Conservation (phyloP, 1,140 invertebrate genomes). For the Drosophila carrolli region DNA sequence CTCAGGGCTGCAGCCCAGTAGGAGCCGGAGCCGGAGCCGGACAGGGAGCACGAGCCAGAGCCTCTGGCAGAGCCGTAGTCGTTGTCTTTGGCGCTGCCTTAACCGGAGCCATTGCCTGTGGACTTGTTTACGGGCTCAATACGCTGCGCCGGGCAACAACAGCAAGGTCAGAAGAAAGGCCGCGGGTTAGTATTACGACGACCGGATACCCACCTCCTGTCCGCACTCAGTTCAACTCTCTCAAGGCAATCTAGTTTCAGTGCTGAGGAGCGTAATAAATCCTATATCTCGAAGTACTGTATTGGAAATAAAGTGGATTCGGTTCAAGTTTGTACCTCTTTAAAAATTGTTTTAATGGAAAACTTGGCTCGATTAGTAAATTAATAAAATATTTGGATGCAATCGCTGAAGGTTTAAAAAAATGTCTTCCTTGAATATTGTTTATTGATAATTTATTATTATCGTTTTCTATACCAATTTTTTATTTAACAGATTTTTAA, state of each 20-base stretch:
- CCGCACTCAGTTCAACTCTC: background rate
- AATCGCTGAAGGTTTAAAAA: too few species aligned
- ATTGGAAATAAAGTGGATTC: too few species aligned
- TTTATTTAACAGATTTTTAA: too few species aligned
- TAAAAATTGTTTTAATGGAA: too few species aligned
- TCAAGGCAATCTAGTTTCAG: background rate
- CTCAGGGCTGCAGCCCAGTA: constrained; percentile 71
- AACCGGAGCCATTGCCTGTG: constrained; percentile 46
- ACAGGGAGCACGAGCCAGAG: background rate
- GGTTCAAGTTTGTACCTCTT: too few species aligned
- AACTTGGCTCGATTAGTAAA: too few species aligned
- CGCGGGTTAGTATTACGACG: constrained; percentile 6
- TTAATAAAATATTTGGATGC: too few species aligned
- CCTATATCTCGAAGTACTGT: too few species aligned
- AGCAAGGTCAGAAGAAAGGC: background rate
- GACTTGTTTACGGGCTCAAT: constrained; percentile 80
- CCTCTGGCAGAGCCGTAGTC: constrained; percentile 3
- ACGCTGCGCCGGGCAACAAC: constrained; percentile 43
- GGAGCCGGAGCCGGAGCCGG: constrained; percentile 27
- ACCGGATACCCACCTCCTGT: background rate
- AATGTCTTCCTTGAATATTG: too few species aligned
- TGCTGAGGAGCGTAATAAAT: too few species aligned
- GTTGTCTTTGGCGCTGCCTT: constrained; percentile 28
- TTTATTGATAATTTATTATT: too few species aligned
- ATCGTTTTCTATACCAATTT: too few species aligned